phyloP scores from a whole-genome alignment of 2,113 vertebrate genomes.

The sheep (Ovis aries) region DNA sequence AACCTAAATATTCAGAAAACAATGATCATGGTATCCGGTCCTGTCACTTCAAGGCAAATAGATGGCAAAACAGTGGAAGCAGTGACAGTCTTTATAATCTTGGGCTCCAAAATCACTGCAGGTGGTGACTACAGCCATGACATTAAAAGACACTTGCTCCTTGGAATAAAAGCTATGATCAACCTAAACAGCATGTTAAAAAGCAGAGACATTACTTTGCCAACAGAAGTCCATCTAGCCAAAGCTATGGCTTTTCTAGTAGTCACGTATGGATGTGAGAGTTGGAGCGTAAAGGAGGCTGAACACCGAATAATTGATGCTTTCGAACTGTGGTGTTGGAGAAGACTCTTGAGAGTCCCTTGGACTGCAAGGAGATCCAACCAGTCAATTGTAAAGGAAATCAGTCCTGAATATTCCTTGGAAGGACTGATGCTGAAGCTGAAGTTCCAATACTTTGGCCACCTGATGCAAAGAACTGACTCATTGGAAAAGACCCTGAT shows the following conservation, averaged over 20 bases:
- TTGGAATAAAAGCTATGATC: not conserved
- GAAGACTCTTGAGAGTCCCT: not conserved
- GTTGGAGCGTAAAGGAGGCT: not conserved
- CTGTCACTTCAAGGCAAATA: not conserved
- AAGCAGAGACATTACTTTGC: not conserved
- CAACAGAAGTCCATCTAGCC: not conserved
- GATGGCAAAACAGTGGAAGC: not conserved
- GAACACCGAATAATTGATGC: not conserved
- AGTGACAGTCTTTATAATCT: not conserved
- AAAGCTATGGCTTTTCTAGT: not conserved
- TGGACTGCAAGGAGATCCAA: not conserved
- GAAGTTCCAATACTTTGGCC: not conserved
- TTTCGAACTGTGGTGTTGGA: not conserved
- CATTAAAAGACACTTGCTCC: not conserved
- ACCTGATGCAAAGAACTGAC: not conserved
- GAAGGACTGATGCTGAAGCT: not conserved
- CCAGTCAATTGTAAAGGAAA: not conserved
- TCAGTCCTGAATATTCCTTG: not conserved
- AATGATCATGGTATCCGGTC: not conserved
- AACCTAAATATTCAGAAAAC: not conserved
- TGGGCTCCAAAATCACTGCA: not conserved
- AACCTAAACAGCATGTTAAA: not conserved
- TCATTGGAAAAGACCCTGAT: not conserved
- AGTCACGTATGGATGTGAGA: not conserved
- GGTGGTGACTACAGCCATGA: not conserved